Percentiles rank a stretch among this genome's conserved stretches.
phyloP scores from a whole-genome alignment of 2,888 invertebrate genomes.

The Microchrysa polita region DNA sequence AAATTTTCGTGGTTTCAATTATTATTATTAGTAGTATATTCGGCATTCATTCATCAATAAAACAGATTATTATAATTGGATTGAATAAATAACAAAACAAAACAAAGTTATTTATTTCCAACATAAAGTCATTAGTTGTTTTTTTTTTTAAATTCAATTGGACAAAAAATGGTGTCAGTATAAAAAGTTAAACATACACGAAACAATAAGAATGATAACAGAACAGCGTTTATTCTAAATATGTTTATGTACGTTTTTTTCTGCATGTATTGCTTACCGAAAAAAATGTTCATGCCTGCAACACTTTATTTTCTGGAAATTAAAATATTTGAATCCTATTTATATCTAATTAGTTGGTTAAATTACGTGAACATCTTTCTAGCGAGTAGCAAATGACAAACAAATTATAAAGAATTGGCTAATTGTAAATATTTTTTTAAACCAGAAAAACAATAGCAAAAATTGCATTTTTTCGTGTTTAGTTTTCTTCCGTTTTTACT shows the following conservation, averaged over 20 bases:
- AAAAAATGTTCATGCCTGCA: no score
- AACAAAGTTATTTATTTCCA: neutral
- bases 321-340: no score
- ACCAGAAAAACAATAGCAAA: no score
- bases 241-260: no score
- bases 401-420: neutral
- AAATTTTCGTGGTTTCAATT: constrained; percentile 43
- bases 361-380: neutral
- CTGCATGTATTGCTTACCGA: no score
- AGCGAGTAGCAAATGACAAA: neutral
- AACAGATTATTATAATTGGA: neutral
- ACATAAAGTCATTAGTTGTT: neutral
- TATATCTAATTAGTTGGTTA: constrained; percentile 35
- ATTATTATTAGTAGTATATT: constrained; percentile 19
- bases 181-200: neutral
- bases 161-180: neutral
- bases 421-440: no score
- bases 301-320: no score
- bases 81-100: neutral
- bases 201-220: neutral
- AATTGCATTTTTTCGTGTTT: neutral
- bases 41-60: neutral
- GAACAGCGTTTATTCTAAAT: no score
- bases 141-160: constrained; percentile 4
- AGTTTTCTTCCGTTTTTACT: neutral